Conservation (phyloP, 2,113 vertebrate genomes). For the Chlorocebus sabaeus region DNA sequence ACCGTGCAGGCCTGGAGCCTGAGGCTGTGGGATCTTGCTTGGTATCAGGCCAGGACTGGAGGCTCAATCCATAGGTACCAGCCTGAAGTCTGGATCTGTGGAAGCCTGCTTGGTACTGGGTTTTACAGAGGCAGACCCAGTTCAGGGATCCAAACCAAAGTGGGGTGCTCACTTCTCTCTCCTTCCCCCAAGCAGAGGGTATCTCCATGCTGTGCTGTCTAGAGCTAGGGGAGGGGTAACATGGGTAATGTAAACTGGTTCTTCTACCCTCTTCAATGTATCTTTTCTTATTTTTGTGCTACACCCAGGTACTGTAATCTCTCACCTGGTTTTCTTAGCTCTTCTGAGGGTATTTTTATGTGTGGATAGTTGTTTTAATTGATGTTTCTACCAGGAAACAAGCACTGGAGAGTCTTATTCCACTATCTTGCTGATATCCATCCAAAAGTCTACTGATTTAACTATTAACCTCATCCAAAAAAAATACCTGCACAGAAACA, state of each 20-base stretch:
- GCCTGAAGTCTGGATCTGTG: not conserved
- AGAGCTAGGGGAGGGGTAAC: not conserved
- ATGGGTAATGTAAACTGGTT: not conserved
- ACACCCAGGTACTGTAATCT: not conserved
- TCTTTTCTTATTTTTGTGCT: not conserved
- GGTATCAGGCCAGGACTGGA: not conserved
- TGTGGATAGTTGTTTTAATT: not conserved
- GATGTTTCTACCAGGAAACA: not conserved
- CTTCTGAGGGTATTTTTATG: not conserved
- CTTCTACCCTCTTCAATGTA: not conserved
- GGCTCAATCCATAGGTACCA: not conserved
- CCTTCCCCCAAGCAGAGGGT: not conserved
- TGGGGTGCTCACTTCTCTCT: not conserved
- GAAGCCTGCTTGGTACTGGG: not conserved
- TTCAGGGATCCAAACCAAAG: not conserved
- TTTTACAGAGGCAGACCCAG: not conserved
- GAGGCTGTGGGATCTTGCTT: not conserved
- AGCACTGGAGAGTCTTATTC: not conserved
- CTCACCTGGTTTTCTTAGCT: not conserved
- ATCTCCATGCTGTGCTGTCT: not conserved
- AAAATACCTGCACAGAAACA: not conserved
- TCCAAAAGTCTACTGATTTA: not conserved
- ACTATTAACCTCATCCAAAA: not conserved
- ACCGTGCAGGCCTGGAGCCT: not conserved
- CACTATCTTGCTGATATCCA: not conserved